A percentile compares a stretch with the other conserved stretches of the same genome.
Evolutionary conservation across 2,113 vertebrate species (phyloP).

Genomic region (Pteruthius melanotis): DNA sequence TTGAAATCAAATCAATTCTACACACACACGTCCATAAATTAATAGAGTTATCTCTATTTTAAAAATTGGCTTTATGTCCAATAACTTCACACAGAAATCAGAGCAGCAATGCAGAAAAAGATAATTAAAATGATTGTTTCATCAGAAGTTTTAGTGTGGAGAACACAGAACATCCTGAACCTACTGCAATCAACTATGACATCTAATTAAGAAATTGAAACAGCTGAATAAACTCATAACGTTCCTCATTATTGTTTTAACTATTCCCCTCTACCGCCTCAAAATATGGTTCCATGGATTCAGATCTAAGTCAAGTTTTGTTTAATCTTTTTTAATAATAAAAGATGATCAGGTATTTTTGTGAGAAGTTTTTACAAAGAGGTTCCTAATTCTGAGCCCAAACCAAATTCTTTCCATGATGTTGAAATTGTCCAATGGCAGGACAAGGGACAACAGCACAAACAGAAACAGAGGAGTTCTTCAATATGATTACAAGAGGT

Average conservation of each 20-base stretch:
- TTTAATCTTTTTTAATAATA: neutral
- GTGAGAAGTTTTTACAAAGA: neutral
- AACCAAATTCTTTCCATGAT: neutral
- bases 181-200: constrained; percentile 16
- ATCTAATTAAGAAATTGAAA: constrained; percentile 38
- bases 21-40: neutral
- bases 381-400: neutral
- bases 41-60: neutral
- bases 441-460: neutral
- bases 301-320: neutral
- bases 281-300: neutral
- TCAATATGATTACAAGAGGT: neutral
- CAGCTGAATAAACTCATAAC: constrained; percentile 9
- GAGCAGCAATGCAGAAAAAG: constrained; percentile 6
- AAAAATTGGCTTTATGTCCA: neutral
- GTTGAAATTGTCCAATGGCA: neutral
- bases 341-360: neutral
- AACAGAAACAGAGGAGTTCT: neutral
- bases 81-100: neutral
- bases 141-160: neutral
- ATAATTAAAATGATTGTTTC: constrained; percentile 19
- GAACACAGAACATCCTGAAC: neutral
- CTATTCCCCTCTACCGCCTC: neutral
- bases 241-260: neutral
- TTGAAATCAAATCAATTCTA: neutral